Base-by-base conservation (phyloP, 2,797 vertebrate genomes). In the Tolypeutes matacus region DNA sequence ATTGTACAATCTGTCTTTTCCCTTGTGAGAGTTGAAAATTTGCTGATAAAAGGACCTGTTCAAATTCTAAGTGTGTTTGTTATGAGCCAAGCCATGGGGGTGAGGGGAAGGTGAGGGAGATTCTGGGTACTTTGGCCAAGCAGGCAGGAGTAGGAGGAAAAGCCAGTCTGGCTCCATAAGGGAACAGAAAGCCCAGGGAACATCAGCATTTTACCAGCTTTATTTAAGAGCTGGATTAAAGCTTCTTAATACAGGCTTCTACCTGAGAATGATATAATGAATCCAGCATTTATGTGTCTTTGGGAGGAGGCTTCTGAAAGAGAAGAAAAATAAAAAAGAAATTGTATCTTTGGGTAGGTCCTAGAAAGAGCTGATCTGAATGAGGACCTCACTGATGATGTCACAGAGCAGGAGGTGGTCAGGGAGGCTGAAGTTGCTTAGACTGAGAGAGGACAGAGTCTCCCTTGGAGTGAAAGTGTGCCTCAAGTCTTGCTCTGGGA, bases 121-220 rank as follows among this genome's bases (percentile, higher is more conserved):
- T 85, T 49, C 76, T 56, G 29, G 31, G 29, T 23, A 81, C 77
- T 42, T 53, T 83, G 72, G 62, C 39, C 15, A 70, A 85, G 62
- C 89, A 34, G 78, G 46, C 7, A 2, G 69, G 56, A 25, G 80
- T 29, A 31, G 42, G 39, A 91, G 94, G 51, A 84, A 90, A 89
- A 95, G 92, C 39, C 15, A 0, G 9, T 70, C 46, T 75, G 75
- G 94, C 86, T 58, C 12, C 86, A 72, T 95, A n/a, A 96, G 95
- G 91, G 86, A 95, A 23, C 53, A 87, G 84, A 97, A 96, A 97
- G 73, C 80, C 62, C 87, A 51, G 46, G 83, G 92, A 90, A 85
- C 93, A 89, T 91, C 93, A 94, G 87, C 73, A 72, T 93, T 97
- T 97, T 93, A 93, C 93, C 84, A 96, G 77, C 64, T 97, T 97